phyloP scores from a whole-genome alignment of 1,140 invertebrate genomes.

The Calliopsis andreniformis region DNA sequence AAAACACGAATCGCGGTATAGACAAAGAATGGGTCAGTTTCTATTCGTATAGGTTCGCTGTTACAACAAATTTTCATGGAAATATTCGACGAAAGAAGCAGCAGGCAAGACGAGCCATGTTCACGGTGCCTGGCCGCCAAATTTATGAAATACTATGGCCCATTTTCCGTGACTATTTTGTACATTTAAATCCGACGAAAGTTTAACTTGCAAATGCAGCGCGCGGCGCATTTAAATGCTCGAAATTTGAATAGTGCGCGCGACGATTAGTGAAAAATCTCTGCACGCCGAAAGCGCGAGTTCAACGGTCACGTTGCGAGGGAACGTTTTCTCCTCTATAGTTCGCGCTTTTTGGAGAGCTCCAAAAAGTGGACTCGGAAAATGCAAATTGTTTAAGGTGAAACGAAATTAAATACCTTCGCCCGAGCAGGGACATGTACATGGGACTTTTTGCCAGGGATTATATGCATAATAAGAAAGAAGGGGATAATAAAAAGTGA shows the following conservation, averaged over 20 bases:
- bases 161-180: slow-evolving; percentile 14
- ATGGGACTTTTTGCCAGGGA: too few species aligned
- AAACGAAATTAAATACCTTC: too few species aligned
- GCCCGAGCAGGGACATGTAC: too few species aligned
- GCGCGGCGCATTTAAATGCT: slow-evolving; percentile 4
- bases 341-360: too few species aligned
- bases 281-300: not conserved
- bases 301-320: not conserved
- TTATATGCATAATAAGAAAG: too few species aligned
- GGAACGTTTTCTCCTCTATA: not conserved
- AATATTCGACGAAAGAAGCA: not conserved
- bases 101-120: not conserved
- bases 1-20: not conserved
- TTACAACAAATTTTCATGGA: slow-evolving; percentile 16
- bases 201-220: slow-evolving; percentile 11
- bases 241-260: slow-evolving; percentile 16
- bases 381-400: too few species aligned
- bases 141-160: slow-evolving; percentile 5
- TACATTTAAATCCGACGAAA: slow-evolving; percentile 14
- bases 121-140: too few species aligned
- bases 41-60: not conserved
- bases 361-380: too few species aligned
- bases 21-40: not conserved
- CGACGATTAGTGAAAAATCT: slow-evolving; percentile 6
- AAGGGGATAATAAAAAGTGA: too few species aligned